phyloP scores from a whole-genome alignment of 2,797 vertebrate genomes.

The Trichosurus vulpecula region DNA sequence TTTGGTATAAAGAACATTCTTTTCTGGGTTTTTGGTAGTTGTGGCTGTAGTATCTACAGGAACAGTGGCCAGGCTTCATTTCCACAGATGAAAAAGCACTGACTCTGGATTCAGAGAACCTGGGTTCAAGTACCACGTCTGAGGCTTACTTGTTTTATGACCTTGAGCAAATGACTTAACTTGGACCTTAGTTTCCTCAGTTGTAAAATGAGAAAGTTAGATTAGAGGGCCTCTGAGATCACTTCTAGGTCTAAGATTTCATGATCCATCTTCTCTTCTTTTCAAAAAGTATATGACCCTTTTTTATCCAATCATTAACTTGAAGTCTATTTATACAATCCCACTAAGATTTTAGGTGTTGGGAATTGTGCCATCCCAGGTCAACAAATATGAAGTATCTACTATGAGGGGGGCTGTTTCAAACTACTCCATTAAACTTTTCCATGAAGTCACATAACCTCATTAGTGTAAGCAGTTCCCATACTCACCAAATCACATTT shows the following conservation, averaged over 20 bases:
- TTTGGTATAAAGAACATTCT: background rate
- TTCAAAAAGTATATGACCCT: background rate
- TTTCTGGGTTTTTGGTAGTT: background rate
- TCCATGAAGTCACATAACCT: background rate
- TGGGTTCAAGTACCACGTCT: background rate
- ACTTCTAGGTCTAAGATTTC: background rate
- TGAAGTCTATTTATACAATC: background rate
- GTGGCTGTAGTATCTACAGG: background rate
- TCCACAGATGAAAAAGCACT: background rate
- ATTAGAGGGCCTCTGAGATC: background rate
- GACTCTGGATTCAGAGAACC: background rate
- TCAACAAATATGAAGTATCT: background rate
- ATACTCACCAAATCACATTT: background rate
- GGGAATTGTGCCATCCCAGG: background rate
- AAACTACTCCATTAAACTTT: background rate
- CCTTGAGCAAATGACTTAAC: background rate
- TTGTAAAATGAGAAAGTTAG: background rate
- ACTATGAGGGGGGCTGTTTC: background rate
- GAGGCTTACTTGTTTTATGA: background rate
- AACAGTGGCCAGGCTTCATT: background rate
- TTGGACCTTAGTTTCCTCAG: background rate
- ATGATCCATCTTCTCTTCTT: background rate
- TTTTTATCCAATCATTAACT: background rate
- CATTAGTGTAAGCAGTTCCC: too few relatives aligned
- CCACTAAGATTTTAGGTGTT: background rate